These are phyloP conservation scores for Coregonus suidteri DNA, from an alignment of 2,797 vertebrate species.

Conservation along the genomic window DNA sequence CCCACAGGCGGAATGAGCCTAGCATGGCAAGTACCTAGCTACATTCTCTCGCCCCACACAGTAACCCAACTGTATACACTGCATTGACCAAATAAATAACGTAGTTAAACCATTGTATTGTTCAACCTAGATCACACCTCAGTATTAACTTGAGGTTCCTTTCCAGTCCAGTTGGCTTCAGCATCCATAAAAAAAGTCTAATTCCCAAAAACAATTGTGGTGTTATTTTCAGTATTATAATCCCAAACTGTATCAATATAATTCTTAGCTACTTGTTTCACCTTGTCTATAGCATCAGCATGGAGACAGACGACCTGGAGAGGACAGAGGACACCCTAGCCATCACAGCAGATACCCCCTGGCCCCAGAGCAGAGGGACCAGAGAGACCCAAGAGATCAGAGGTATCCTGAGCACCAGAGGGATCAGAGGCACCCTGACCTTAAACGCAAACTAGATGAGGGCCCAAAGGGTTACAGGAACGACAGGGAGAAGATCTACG, in stretches of 20 bases:
- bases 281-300: slow-evolving; percentile 32
- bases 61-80: slow-evolving; percentile 1
- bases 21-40: slow-evolving; percentile 72
- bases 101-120: neutral
- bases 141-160: neutral
- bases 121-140: neutral
- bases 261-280: neutral
- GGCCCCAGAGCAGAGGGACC: slow-evolving; percentile 29
- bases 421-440: slow-evolving; percentile 18
- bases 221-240: neutral
- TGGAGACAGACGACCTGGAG: slow-evolving; percentile 26
- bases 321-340: slow-evolving; percentile 16
- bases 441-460: slow-evolving; percentile 3
- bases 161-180: neutral
- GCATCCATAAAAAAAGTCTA: neutral
- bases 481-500: slow-evolving; percentile 25
- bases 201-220: neutral
- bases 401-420: slow-evolving; percentile 1
- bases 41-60: neutral
- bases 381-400: slow-evolving; percentile 12
- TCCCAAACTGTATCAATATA: neutral
- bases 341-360: slow-evolving; percentile 5
- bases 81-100: neutral
- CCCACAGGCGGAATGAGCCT: slow-evolving; percentile 74
- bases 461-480: slow-evolving; percentile 11